Percentiles rank a stretch among this genome's conserved stretches.
These are phyloP conservation scores for Melieria crassipennis DNA, from an alignment of 2,888 invertebrate genomes.

Conservation along the genomic window DNA sequence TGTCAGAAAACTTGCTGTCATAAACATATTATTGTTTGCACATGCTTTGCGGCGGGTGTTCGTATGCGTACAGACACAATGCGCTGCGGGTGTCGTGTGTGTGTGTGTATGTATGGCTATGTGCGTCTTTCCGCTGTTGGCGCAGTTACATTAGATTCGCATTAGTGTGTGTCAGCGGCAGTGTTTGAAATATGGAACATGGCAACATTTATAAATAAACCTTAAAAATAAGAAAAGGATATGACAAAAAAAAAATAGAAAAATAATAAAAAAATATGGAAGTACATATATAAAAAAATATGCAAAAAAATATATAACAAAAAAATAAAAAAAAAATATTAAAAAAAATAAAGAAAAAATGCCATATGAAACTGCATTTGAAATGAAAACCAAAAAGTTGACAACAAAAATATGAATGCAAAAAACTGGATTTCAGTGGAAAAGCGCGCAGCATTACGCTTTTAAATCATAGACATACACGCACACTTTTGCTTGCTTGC, in stretches of 20 bases:
- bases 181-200: background rate
- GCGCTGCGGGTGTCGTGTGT: too few species aligned
- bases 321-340: background rate
- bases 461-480: background rate
- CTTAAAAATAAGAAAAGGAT: too few species aligned
- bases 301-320: background rate
- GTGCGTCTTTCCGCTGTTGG: background rate
- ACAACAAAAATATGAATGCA: too few species aligned
- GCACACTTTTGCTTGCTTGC: background rate
- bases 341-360: background rate
- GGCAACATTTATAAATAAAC: too few species aligned
- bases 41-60: too few species aligned
- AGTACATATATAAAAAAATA: background rate
- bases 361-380: slow-evolving; percentile 1
- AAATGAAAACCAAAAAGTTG: slow-evolving; percentile 8
- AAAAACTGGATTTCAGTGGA: too few species aligned
- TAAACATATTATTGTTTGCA: slow-evolving; percentile 21
- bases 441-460: too few species aligned
- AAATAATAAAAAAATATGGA: background rate
- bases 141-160: slow-evolving; percentile 10
- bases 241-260: background rate
- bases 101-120: background rate
- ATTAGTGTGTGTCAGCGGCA: slow-evolving; percentile 6
- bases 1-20: slow-evolving; percentile 21
- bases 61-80: too few species aligned